Base-by-base conservation (phyloP, 2,888 invertebrate genomes). In the Nebria salina region DNA sequence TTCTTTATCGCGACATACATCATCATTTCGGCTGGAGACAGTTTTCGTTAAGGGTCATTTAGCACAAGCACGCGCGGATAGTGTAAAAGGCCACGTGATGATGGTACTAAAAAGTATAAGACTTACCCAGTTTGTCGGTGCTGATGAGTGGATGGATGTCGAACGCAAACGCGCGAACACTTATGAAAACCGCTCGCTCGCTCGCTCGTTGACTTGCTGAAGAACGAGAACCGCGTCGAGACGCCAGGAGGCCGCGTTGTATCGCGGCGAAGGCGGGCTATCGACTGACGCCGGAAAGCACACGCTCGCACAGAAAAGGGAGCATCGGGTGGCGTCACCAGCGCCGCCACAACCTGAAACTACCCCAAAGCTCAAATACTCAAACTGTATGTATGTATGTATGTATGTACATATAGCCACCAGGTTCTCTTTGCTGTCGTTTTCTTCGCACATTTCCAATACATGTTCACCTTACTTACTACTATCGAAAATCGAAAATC, bases 241-340 rank as follows among this genome's bases (percentile, higher is more conserved):
- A 72, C 75, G 75, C 20, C 75, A 20, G 82, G 82, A 83, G 83
- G 84, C 83, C 84, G 84, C 85, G 84, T 85, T 85, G 85, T 84
- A 82, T 83, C 83, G 84, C 80, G 80, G 82, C 83, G 82, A 84
- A 84, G 83, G 80, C 85, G 84, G 84, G 85, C 85, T 86, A 85
- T 86, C 84, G 86, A 85, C 86, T 86, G 83, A 83, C 82, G 86
- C 84, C 85, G 85, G 83, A 83, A 82, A 83, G 82, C 83, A 84
- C 86, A 86, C 86, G 84, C 83, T 84, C 82, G 85, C 82, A 82
- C 84, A 84, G 85, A 86, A 85, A 85, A 84, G 85, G 79, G 86
- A 86, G 86, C 85, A 85, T 84, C 85, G 83, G 81, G 82, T 81
- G 73, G 66, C 76, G 76, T 54, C 15, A 66, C 65, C 26, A 76